phyloP scores from a whole-genome alignment of 2,113 vertebrate species.

The Coptodon rendalli region DNA sequence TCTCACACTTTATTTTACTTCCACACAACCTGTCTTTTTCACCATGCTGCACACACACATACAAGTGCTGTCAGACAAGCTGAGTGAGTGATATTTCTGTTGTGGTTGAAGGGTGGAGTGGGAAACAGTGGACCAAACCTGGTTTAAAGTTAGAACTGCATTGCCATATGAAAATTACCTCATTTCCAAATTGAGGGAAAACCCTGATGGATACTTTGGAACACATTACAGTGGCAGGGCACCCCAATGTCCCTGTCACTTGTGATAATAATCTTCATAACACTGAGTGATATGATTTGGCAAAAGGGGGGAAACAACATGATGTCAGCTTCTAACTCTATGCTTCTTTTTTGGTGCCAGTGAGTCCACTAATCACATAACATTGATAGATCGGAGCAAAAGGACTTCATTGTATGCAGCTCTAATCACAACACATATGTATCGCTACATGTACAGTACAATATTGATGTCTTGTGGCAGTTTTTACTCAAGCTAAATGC shows the following conservation, averaged over 20 bases:
- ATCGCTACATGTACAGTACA: not conserved
- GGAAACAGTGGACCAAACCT: slow-evolving; percentile 53
- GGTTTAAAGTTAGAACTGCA: slow-evolving; percentile 67
- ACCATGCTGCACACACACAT: not conserved
- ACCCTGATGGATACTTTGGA: slow-evolving; percentile 51
- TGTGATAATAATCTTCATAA: slow-evolving; percentile 42
- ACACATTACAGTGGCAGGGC: slow-evolving; percentile 23
- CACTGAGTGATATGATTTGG: slow-evolving; percentile 27
- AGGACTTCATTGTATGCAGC: not conserved
- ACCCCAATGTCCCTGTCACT: slow-evolving; percentile 25
- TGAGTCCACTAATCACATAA: slow-evolving; percentile 4
- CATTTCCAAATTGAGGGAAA: slow-evolving; percentile 59
- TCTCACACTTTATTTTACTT: slow-evolving; percentile 51
- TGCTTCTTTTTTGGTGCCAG: slow-evolving; percentile 3
- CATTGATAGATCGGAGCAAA: slow-evolving; percentile 7
- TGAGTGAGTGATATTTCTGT: slow-evolving; percentile 56
- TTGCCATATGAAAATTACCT: slow-evolving; percentile 61
- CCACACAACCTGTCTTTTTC: slow-evolving; percentile 32
- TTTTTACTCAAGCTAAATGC: slow-evolving; percentile 30
- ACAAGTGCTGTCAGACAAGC: slow-evolving; percentile 29
- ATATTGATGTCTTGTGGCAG: slow-evolving; percentile 1
- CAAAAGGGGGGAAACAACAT: slow-evolving; percentile 8
- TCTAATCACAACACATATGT: not conserved
- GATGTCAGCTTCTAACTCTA: slow-evolving; percentile 24
- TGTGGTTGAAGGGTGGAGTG: slow-evolving; percentile 64